phyloP scores from a whole-genome alignment of 2,888 invertebrate species.

The Philopedon plagiatum region DNA sequence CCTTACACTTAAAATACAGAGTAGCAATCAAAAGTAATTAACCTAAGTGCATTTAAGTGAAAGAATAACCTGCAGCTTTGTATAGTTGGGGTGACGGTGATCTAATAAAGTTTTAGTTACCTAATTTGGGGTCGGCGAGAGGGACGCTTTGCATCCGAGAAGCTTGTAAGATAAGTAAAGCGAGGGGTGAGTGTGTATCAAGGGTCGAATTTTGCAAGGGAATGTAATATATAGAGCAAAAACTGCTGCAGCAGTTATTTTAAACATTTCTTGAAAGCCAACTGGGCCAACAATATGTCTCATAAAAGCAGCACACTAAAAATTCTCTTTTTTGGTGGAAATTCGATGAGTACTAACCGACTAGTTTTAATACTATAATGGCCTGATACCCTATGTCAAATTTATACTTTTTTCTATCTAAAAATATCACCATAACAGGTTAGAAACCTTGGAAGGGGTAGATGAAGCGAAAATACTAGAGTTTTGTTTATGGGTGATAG shows the following conservation, averaged over 20 bases:
- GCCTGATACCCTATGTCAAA: no score
- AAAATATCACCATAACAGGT: no score
- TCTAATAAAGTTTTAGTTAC: constrained; percentile 25
- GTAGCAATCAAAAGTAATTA: constrained; percentile 32
- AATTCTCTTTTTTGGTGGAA: no score
- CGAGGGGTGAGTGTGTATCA: neutral
- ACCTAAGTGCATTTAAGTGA: constrained; percentile 32
- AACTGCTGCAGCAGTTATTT: neutral
- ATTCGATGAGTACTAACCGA: no score
- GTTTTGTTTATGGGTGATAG: no score
- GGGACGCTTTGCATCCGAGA: constrained; percentile 8
- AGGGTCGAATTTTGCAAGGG: neutral
- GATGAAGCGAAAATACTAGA: no score
- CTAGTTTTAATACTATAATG: no score
- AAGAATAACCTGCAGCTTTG: constrained; percentile 10
- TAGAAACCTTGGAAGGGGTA: no score
- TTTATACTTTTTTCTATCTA: no score
- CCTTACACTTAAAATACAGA: constrained; percentile 15
- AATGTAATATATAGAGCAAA: neutral
- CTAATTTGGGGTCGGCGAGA: constrained; percentile 6
- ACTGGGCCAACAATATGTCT: no score
- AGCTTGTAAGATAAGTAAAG: constrained; percentile 16
- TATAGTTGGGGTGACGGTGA: constrained; percentile 1
- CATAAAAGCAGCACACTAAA: no score
- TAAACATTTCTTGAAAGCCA: neutral